Evolutionary conservation across 2,113 vertebrate species (phyloP), one percentile per base, ranked within the genome.

Genomic region (Sceloporus tristichus): DNA sequence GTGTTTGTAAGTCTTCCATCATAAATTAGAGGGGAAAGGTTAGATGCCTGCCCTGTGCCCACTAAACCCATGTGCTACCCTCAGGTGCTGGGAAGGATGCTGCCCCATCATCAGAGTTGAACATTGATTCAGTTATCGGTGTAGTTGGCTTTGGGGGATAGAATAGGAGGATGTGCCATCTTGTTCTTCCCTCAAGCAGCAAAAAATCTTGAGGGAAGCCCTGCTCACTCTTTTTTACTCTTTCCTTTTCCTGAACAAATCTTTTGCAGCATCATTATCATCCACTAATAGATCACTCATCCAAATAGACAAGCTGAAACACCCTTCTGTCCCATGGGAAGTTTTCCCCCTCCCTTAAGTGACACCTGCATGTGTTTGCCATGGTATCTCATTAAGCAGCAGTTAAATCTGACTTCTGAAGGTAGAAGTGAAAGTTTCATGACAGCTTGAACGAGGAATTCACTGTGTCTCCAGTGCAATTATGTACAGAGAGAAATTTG

Each of bases 341-440:
- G 90, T 88, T 48, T 48, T 62, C 80, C 85, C n/a, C 34, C 80
- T 18, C 18, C 13, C 40, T 87, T 92, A 85, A 71, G 53, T 38
- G n/a, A 87, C 19, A 76, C 18, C 77, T 87, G 29, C 25, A 81
- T 53, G 59, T 81, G 34, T 29, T 42, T 79, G 25, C 21, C 21
- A 68, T 65, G 6, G 29, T 73, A 4, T 73, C 77, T 92, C 21
- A 40, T 90, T 90, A 90, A 5, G 14, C 80, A 5, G 19, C 40
- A 85, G 2, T 48, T 48, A 48, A 48, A 48, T 48, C 42, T 48
- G 42, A 48, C 42, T 48, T 48, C 42, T 48, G 42, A 48, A 48
- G 42, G 42, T 48, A 48, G 42, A 48, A 48, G 42, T 48, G 42
- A 48, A 48, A 48, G 42, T 77, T 0, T 6, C 40, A 56, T 4